Percentiles rank a stretch among this genome's conserved stretches.
phyloP scores from a whole-genome alignment of 2,113 vertebrate species.

The Mobula birostris region DNA sequence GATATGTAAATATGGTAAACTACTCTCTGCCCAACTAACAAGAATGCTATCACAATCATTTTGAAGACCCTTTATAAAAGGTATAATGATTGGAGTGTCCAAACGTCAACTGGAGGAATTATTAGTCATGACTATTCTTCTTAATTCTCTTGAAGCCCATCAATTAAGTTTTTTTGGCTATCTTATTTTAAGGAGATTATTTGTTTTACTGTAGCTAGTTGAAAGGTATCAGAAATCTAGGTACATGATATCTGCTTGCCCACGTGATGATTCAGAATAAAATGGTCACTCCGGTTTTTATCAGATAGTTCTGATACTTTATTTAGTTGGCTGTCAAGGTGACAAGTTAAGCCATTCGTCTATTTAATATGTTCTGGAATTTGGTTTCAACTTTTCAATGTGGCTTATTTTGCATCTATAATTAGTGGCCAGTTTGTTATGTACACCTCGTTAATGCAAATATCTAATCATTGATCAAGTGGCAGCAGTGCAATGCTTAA shows the following conservation, averaged over 20 bases:
- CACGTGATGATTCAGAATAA: neutral
- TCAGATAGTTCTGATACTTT: neutral
- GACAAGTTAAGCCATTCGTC: neutral
- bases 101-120: neutral
- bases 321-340: neutral
- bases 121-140: no score
- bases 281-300: neutral
- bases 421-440: no score
- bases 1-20: neutral
- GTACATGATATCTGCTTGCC: neutral
- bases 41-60: neutral
- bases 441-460: no score
- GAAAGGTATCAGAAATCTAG: neutral
- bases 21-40: neutral
- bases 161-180: neutral
- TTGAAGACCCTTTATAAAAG: neutral
- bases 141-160: neutral
- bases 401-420: neutral
- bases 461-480: no score
- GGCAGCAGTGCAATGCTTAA: no score
- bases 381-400: neutral
- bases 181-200: neutral
- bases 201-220: neutral
- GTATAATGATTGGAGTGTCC: neutral
- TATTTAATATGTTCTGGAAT: neutral